Base-by-base conservation (phyloP, 2,888 invertebrate genomes). In the Trimorus sp. region DNA sequence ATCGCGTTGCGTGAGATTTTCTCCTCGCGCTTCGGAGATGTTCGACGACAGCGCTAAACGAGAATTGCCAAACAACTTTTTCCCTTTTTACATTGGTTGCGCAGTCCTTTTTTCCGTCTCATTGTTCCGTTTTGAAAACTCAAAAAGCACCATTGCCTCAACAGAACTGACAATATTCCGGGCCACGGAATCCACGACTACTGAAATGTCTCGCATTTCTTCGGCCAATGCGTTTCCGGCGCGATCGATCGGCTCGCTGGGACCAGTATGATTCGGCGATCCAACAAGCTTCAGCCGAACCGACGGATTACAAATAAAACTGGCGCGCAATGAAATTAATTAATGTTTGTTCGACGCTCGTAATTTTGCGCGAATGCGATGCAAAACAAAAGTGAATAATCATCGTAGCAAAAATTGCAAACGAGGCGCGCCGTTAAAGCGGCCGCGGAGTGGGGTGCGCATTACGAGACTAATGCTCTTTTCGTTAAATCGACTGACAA, bases 401-500 rank as follows among this genome's bases (percentile, higher is more conserved):
- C 40, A 45, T 76, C 40, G 62, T 42, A 37, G 60, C 11, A 69
- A 76, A 76, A 76, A 62, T 62, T 49, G 59, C 56, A 3, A 54
- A 62, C 38, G 59, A 73, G 65, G 38, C 45, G 42, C 48, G 7
- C 36, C 16, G 63, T 49, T 51, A 3, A 66, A 56, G 62, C 15
- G 37, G 26, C 56, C 9, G 26, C 36, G 12, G 6, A 42, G 9
- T n/a, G 16, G 45, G n/a, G 45, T 1, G 36, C 45, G 40, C 60
- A 70, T 75, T 59, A 70, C 37, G 54, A 48, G 48, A 54, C 59
- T 74, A 68, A 63, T 49, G 74, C 70, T 75, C 56, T 80, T 65
- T 75, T 70, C 65, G 65, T 75, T 75, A 54, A 79, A 82, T 70
- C 69, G 71, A 60, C 78, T 75, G 71, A 62, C 60, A 75, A 56